Evolutionary conservation across 2,888 invertebrate genomes (phyloP).

Genomic region (Argyresthia goedartella): DNA sequence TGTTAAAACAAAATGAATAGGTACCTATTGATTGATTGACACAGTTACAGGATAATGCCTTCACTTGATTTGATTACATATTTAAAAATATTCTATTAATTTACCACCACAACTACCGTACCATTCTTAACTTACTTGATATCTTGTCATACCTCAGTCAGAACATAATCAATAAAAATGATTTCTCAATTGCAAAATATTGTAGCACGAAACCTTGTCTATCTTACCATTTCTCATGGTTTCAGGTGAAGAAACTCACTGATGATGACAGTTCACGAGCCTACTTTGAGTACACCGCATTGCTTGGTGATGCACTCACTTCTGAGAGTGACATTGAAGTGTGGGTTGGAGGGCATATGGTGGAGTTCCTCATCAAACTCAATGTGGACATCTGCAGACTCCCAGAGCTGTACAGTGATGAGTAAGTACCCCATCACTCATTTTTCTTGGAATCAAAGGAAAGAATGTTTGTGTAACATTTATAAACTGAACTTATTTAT

Average conservation of each 20-base stretch:
- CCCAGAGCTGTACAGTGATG: conserved; percentile 67
- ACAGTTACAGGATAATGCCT: no score
- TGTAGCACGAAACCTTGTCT: background rate
- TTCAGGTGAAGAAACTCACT: conserved; percentile 54
- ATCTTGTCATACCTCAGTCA: no score
- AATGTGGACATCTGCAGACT: conserved; percentile 74
- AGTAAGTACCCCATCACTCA: conserved; percentile 35
- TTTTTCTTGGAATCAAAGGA: background rate
- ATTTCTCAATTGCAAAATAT: no score
- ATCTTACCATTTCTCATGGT: background rate
- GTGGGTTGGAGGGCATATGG: conserved; percentile 69
- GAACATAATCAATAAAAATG: no score
- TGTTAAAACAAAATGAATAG: no score
- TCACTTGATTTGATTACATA: conserved; percentile 2
- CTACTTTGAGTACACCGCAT: conserved; percentile 74
- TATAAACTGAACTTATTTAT: no score
- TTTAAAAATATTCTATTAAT: background rate
- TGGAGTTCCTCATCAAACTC: conserved; percentile 75
- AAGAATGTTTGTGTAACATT: no score
- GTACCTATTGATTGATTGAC: no score
- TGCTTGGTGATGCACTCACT: conserved; percentile 66
- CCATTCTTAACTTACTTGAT: no score
- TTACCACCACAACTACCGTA: no score
- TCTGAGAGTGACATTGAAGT: conserved; percentile 75
- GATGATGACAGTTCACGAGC: conserved; percentile 69